phyloP scores from a whole-genome alignment of 2,113 vertebrate species.

The Chinchilla lanigera region DNA sequence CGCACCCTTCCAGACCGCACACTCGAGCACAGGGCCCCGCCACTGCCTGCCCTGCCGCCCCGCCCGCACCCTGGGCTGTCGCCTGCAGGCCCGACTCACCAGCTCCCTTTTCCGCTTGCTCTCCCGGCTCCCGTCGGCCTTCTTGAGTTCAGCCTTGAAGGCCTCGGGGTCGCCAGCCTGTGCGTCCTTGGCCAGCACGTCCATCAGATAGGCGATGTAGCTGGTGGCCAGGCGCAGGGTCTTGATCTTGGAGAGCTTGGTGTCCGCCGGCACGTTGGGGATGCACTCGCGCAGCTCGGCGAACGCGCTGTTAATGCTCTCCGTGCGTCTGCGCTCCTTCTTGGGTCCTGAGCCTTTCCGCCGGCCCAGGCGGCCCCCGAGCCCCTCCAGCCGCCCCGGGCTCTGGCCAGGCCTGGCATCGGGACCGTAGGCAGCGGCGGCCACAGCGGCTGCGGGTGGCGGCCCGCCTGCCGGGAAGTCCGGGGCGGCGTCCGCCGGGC shows the following conservation, averaged over 20 bases:
- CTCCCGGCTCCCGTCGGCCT: slow-evolving; percentile 92
- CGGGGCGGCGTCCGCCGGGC: slow-evolving; percentile 89
- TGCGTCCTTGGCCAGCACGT: slow-evolving; percentile 95
- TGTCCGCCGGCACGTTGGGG: slow-evolving; percentile 94
- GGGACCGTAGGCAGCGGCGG: slow-evolving; percentile 81
- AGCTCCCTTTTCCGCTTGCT: slow-evolving; percentile 94
- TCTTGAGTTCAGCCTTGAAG: slow-evolving; percentile 97
- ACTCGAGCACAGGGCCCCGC: background rate
- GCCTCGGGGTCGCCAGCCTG: slow-evolving; percentile 92
- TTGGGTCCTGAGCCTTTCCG: slow-evolving; percentile 91
- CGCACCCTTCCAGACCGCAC: background rate
- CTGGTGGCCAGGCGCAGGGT: slow-evolving; percentile 93
- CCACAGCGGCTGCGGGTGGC: slow-evolving; percentile 79
- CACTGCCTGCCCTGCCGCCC: background rate
- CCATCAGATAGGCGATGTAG: slow-evolving; percentile 95
- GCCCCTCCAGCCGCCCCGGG: slow-evolving; percentile 87
- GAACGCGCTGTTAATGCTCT: slow-evolving; percentile 95
- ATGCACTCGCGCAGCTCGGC: slow-evolving; percentile 94
- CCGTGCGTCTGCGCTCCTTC: slow-evolving; percentile 94
- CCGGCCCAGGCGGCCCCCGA: slow-evolving; percentile 90
- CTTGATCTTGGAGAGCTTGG: slow-evolving; percentile 95
- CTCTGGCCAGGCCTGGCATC: slow-evolving; percentile 85
- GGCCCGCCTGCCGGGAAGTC: slow-evolving; percentile 90
- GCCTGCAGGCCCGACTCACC: slow-evolving; percentile 85
- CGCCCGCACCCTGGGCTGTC: background rate